Conservation (phyloP, 1,140 invertebrate species). For the Riptortus pedestris region DNA sequence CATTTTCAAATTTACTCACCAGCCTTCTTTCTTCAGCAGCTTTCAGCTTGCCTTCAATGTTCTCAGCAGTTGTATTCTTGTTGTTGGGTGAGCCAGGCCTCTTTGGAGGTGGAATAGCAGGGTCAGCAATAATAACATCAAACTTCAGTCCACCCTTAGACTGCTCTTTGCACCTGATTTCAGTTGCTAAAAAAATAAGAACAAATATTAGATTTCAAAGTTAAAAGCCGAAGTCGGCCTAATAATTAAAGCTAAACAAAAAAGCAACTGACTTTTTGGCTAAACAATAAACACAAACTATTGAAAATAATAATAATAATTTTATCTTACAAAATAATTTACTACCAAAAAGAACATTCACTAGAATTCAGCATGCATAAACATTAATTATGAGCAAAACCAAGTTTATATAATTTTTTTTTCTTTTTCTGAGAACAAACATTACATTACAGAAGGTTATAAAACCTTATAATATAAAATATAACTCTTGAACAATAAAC, state of each 20-base stretch:
- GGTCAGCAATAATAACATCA: slow-evolving; percentile 85
- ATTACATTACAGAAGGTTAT: too few species aligned
- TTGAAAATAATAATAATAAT: too few species aligned
- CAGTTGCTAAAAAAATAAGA: slow-evolving; percentile 52
- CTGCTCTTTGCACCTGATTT: slow-evolving; percentile 79
- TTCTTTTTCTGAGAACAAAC: too few species aligned
- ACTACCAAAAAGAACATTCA: too few species aligned
- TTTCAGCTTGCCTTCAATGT: slow-evolving; percentile 81
- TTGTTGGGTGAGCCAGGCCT: slow-evolving; percentile 44
- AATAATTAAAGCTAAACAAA: not conserved
- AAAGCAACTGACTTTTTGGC: not conserved
- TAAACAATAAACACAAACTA: not conserved
- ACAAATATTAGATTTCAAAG: not conserved
- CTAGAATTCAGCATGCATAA: too few species aligned
- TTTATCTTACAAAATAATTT: too few species aligned
- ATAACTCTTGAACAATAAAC: too few species aligned
- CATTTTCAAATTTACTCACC: slow-evolving; percentile 42
- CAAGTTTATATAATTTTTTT: not conserved
- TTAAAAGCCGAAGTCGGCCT: not conserved
- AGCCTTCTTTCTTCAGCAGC: slow-evolving; percentile 83
- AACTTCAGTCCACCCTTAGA: slow-evolving; percentile 80
- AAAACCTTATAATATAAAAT: too few species aligned
- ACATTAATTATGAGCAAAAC: not conserved
- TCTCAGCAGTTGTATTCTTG: slow-evolving; percentile 59
- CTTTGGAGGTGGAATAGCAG: slow-evolving; percentile 50